phyloP scores from a whole-genome alignment of 2,113 vertebrate genomes.

The Sorex fumeus region DNA sequence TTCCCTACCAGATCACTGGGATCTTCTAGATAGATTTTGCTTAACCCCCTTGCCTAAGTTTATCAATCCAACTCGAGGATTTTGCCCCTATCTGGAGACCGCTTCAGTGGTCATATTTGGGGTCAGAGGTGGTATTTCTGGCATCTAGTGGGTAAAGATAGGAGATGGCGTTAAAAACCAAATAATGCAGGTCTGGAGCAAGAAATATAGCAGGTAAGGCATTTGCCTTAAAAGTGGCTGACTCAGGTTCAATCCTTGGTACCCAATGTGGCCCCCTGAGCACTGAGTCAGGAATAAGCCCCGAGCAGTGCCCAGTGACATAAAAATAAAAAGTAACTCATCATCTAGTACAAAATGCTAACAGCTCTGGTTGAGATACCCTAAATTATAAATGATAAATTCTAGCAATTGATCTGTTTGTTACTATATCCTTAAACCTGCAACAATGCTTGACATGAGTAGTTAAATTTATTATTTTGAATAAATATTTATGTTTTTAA shows the following conservation, averaged over 20 bases:
- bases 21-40: background rate
- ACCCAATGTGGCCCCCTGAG: too few relatives aligned
- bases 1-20: background rate
- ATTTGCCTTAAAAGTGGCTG: too few relatives aligned
- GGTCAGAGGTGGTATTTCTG: background rate
- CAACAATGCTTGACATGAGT: constrained; percentile 10
- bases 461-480: constrained; percentile 42
- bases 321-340: background rate
- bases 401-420: constrained; percentile 5
- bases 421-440: background rate
- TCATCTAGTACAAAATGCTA: background rate
- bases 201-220: too few relatives aligned
- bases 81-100: background rate
- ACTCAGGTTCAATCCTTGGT: too few relatives aligned
- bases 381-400: background rate
- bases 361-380: background rate
- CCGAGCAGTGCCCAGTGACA: too few relatives aligned
- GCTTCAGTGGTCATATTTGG: background rate
- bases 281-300: too few relatives aligned
- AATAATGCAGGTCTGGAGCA: too few relatives aligned
- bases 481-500: constrained; percentile 40
- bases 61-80: background rate
- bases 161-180: too few relatives aligned
- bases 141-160: background rate
- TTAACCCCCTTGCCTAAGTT: background rate